Conservation (phyloP, 1,140 invertebrate genomes). For the Saccostrea cuccullata region DNA sequence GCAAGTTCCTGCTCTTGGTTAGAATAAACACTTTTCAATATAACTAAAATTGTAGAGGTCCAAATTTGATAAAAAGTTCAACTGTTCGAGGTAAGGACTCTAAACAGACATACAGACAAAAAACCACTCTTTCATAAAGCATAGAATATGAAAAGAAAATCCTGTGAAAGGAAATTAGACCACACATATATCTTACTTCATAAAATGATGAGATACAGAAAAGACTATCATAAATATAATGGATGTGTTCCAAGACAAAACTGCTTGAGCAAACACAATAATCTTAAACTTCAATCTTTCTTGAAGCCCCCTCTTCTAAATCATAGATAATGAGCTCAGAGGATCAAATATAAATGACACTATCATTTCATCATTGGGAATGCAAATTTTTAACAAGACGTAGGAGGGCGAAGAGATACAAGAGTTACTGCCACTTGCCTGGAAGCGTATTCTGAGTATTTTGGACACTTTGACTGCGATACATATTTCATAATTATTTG, state of each 20-base stretch:
- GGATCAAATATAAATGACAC: neutral
- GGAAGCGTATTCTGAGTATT: no score
- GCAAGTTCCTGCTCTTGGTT: no score
- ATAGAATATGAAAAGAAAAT: neutral
- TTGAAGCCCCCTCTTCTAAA: neutral
- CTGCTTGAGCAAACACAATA: neutral
- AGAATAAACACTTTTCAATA: no score
- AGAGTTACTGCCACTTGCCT: neutral
- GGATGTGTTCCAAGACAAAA: neutral
- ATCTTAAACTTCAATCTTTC: neutral
- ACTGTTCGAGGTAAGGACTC: no score
- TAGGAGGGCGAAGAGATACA: neutral
- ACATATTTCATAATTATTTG: no score
- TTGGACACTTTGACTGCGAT: no score
- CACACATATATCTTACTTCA: slow-evolving; percentile 4
- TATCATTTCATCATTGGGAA: neutral
- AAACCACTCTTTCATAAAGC: neutral
- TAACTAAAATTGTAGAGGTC: no score
- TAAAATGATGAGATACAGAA: neutral
- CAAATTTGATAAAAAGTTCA: no score
- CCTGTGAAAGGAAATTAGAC: neutral
- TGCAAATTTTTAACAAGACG: neutral
- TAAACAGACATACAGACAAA: no score
- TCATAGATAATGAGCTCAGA: neutral
- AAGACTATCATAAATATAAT: neutral